These are phyloP conservation scores for Elephantulus edwardii DNA, from an alignment of 2,113 vertebrate species.

Conservation along the genomic window DNA sequence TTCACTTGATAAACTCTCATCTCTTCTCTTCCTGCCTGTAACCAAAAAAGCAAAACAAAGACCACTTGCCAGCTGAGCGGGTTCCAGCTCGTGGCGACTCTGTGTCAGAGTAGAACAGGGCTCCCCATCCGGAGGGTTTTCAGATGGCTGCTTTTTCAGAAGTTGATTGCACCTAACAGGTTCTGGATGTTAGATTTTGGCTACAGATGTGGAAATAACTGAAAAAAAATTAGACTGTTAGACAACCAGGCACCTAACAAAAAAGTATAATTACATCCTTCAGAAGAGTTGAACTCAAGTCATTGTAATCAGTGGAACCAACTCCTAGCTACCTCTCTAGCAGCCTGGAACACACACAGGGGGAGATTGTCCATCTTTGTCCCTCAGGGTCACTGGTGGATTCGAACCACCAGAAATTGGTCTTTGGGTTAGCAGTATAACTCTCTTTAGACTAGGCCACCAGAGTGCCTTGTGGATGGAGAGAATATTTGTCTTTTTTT, in stretches of 20 bases:
- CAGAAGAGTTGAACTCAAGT: too few species aligned
- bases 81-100: not conserved
- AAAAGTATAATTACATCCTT: not conserved
- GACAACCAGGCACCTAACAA: too few species aligned
- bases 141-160: not conserved
- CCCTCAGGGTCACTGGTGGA: too few species aligned
- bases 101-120: not conserved
- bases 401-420: too few species aligned
- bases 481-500: too few species aligned
- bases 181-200: not conserved
- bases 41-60: not conserved
- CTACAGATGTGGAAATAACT: not conserved
- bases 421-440: too few species aligned
- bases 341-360: too few species aligned
- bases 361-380: too few species aligned
- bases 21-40: not conserved
- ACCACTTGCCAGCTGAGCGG: not conserved
- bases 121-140: not conserved
- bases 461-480: too few species aligned
- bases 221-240: not conserved
- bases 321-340: too few species aligned
- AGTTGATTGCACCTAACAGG: not conserved
- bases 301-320: too few species aligned
- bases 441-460: too few species aligned
- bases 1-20: not conserved